Percentiles rank a stretch among this genome's conserved stretches.
phyloP scores from a whole-genome alignment of 2,797 vertebrate species.

The Eidolon dupreanum region DNA sequence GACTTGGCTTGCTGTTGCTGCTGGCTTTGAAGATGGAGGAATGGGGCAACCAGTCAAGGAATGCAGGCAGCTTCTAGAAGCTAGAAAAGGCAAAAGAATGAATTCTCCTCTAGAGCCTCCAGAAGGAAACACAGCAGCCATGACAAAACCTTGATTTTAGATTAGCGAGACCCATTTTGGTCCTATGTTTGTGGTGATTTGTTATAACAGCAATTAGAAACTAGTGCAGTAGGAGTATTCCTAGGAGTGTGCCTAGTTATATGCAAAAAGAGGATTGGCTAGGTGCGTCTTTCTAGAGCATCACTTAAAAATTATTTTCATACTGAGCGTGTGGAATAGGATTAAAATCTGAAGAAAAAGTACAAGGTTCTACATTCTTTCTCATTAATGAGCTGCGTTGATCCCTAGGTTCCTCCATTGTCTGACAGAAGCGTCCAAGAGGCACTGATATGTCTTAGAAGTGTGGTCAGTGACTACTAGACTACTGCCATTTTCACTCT shows the following conservation, averaged over 20 bases:
- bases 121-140: background rate
- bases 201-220: background rate
- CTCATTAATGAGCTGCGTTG: background rate
- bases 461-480: background rate
- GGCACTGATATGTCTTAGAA: fast-evolving
- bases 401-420: background rate
- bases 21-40: background rate
- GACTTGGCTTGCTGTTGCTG: background rate
- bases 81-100: background rate
- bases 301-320: background rate
- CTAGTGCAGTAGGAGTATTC: background rate
- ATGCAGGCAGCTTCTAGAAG: background rate
- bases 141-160: background rate
- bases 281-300: background rate
- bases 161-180: background rate
- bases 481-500: background rate
- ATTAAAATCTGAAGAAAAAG: background rate
- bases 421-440: background rate
- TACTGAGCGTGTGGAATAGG: background rate
- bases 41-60: background rate
- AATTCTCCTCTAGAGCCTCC: background rate
- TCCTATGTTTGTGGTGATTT: background rate
- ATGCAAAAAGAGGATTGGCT: background rate
- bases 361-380: background rate
- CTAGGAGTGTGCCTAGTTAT: background rate